Conservation (phyloP, 2,797 vertebrate species). For the Tarsius wallacei region DNA sequence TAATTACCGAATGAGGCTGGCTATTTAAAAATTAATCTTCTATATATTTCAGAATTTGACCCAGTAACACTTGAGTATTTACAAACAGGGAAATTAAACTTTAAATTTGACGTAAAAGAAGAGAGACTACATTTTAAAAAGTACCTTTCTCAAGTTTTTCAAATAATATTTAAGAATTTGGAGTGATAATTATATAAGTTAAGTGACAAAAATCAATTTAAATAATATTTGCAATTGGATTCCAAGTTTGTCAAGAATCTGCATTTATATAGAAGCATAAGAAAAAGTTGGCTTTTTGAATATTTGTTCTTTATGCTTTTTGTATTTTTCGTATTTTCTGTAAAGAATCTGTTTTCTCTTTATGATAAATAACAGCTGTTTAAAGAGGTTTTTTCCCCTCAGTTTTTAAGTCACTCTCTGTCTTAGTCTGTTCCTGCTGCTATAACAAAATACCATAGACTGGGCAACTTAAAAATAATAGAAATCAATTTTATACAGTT, state of each 20-base stretch:
- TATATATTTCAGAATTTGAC: constrained; percentile 72
- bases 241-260: neutral
- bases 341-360: neutral
- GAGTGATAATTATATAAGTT: neutral
- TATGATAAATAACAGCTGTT: neutral
- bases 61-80: constrained; percentile 63
- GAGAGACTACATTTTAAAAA: neutral
- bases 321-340: neutral
- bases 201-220: neutral
- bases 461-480: neutral
- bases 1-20: constrained; percentile 73
- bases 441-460: neutral
- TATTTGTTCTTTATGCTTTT: neutral
- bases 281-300: neutral
- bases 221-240: neutral
- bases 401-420: neutral
- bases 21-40: constrained; percentile 82
- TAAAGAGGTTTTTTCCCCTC: neutral
- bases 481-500: neutral
- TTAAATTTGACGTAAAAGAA: constrained; percentile 47
- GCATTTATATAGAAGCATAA: neutral
- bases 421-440: neutral
- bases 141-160: neutral
- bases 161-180: neutral
- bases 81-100: constrained; percentile 75